phyloP scores from a whole-genome alignment of 2,113 vertebrate genomes.

The Pachyramphus minor region DNA sequence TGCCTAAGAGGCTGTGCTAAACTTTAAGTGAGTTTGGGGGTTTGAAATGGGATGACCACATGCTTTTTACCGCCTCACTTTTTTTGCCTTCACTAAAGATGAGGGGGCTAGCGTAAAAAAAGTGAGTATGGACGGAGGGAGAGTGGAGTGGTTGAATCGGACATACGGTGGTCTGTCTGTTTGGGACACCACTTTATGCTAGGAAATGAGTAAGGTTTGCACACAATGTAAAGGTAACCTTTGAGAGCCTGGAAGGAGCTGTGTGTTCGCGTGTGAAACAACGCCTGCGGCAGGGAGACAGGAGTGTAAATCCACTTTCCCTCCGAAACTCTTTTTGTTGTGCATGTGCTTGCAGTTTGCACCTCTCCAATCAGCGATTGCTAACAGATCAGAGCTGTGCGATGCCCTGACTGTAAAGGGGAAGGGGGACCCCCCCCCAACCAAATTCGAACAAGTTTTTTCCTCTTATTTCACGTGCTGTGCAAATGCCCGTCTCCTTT shows the following conservation, averaged over 20 bases:
- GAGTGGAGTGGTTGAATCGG: not conserved
- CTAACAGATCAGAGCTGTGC: conserved; percentile 8
- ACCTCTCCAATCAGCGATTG: conserved; percentile 11
- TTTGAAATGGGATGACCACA: not conserved
- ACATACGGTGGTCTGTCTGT: not conserved
- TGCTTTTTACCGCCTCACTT: not conserved
- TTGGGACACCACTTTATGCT: conserved; percentile 4
- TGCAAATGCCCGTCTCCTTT: not conserved
- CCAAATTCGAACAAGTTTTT: not conserved
- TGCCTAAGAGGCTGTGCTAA: conserved; percentile 5
- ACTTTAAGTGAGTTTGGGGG: conserved; percentile 14
- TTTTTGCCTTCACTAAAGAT: conserved; percentile 1
- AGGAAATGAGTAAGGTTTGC: not conserved
- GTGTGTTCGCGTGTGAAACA: not conserved
- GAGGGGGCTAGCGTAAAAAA: not conserved
- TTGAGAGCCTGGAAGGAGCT: conserved; percentile 19
- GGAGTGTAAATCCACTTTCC: conserved; percentile 32
- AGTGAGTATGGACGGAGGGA: not conserved
- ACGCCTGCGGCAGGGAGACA: conserved; percentile 22
- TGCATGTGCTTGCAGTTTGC: conserved; percentile 53
- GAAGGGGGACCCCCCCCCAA: not conserved
- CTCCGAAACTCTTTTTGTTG: not conserved
- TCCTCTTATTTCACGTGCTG: not conserved
- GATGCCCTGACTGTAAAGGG: not conserved
- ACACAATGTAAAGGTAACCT: conserved; percentile 35